Conservation (phyloP, 2,888 invertebrate species). For the Hypselothyrea guttata region DNA sequence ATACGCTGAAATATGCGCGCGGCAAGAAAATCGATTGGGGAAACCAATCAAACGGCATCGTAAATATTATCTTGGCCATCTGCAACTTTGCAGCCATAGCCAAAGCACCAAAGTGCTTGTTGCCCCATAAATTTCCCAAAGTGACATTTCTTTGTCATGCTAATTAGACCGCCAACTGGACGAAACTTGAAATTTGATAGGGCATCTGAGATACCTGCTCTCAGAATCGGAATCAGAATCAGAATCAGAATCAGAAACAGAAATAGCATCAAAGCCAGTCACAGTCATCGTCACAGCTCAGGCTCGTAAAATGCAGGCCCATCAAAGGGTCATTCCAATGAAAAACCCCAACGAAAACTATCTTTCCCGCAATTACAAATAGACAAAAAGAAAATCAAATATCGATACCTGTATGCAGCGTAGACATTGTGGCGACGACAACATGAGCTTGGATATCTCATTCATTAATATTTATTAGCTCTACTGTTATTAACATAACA, state of each 20-base stretch:
- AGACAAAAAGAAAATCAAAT: not conserved
- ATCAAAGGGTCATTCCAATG: conserved; percentile 45
- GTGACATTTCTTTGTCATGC: conserved; percentile 79
- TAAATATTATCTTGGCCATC: conserved; percentile 73
- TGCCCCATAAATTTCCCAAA: conserved; percentile 64
- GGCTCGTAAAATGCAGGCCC: conserved; percentile 42
- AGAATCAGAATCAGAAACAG: conserved; percentile 14
- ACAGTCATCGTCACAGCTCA: conserved; percentile 12
- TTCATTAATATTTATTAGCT: conserved; percentile 54
- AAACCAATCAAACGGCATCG: conserved; percentile 73
- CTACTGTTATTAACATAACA: conserved; percentile 42
- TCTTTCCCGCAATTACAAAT: conserved; percentile 27
- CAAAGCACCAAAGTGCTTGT: conserved; percentile 50
- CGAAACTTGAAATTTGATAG: conserved; percentile 72
- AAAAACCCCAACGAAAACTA: conserved; percentile 35
- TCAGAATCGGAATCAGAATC: conserved; percentile 22
- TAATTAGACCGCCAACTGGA: conserved; percentile 76
- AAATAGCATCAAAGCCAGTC: not conserved
- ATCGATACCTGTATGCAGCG: conserved; percentile 15
- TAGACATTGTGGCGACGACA: conserved; percentile 64
- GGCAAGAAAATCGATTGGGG: conserved; percentile 59
- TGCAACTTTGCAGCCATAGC: conserved; percentile 52
- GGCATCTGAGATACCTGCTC: conserved; percentile 70
- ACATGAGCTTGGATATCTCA: conserved; percentile 47
- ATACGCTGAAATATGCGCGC: conserved; percentile 36